Base-by-base conservation (phyloP, 2,888 invertebrate genomes). In the Chydorus sphaericus region DNA sequence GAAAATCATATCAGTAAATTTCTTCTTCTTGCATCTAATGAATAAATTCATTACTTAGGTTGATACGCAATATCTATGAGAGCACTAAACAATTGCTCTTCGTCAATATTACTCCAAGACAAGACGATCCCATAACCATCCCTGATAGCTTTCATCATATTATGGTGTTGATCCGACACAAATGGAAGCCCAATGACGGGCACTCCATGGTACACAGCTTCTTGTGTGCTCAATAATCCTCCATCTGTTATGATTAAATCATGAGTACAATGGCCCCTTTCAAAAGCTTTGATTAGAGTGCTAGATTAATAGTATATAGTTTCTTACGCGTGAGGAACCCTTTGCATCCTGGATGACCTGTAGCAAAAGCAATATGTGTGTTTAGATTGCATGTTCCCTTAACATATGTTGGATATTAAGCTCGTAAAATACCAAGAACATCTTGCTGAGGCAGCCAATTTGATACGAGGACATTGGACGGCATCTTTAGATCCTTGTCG, bases 391-490 rank as follows among this genome's bases (percentile, higher is more conserved):
- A n/a, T n/a, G n/a, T n/a, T n/a, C n/a, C n/a, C n/a, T n/a, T n/a
- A n/a, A n/a, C n/a, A n/a, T n/a, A n/a, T n/a, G n/a, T n/a, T n/a
- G n/a, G n/a, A n/a, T n/a, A n/a, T n/a, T n/a, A n/a, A n/a, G n/a
- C n/a, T n/a, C n/a, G n/a, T 23, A 5, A 23, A 8, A 14, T 44
- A 66, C 66, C 67, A 6, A 69, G 59, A 14, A 69, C 59, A 58
- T 68, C 65, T 56, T 69, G 70, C 20, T 66, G 67, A 10, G 69
- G 69, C 11, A 70, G 58, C 68, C 68, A 70, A 3, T 61, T 50
- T 4, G 59, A 52, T 11, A 61, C 55, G 31, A 62, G 39, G 2
- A 70, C 65, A 57, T 69, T 69, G 1, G 54, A 65, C 3, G 38
- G 37, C 14, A 48, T 38, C 1, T 20, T 20, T 4, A 38, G 31